These are phyloP conservation scores for Brachypalpus laphriformis DNA, from an alignment of 2,888 invertebrate genomes.

Conservation along the genomic window DNA sequence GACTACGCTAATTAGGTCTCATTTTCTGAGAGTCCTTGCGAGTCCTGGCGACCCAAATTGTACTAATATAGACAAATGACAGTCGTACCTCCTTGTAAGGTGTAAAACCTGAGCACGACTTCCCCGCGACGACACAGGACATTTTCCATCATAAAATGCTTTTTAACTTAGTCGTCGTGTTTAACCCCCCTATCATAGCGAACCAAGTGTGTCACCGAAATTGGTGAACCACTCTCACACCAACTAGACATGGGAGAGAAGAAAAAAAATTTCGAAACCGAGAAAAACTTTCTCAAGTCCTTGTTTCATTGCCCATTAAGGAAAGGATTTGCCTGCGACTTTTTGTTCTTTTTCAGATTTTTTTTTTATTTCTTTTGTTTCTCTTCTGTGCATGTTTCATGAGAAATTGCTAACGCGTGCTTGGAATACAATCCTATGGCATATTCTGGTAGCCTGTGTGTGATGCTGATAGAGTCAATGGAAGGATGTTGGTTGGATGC, in stretches of 20 bases:
- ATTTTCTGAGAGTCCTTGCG: constrained; percentile 16
- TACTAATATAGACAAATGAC: constrained; percentile 51
- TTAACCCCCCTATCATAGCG: neutral
- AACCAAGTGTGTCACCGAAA: constrained; percentile 57
- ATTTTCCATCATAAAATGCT: constrained; percentile 62
- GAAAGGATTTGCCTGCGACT: constrained; percentile 73
- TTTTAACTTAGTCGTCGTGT: constrained; percentile 57
- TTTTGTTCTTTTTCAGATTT: constrained; percentile 48
- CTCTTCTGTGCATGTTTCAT: constrained; percentile 78
- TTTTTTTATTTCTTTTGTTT: constrained; percentile 13
- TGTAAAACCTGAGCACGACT: neutral
- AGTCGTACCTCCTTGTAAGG: constrained; percentile 43
- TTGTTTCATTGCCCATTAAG: constrained; percentile 74
- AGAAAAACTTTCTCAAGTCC: constrained; percentile 67
- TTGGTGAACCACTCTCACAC: constrained; percentile 43
- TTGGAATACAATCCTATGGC: constrained; percentile 76
- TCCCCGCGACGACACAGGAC: constrained; percentile 20
- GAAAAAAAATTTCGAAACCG: constrained; percentile 24
- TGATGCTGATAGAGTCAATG: constrained; percentile 60
- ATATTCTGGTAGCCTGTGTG: constrained; percentile 11
- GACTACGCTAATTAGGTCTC: constrained; percentile 64
- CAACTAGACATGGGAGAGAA: constrained; percentile 26
- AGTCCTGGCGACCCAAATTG: constrained; percentile 1
- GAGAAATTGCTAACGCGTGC: constrained; percentile 83
- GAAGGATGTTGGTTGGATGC: constrained; percentile 45